Evolutionary conservation across 2,113 vertebrate genomes (phyloP), one percentile per base, ranked within the genome.

Genomic region (Columba livia): DNA sequence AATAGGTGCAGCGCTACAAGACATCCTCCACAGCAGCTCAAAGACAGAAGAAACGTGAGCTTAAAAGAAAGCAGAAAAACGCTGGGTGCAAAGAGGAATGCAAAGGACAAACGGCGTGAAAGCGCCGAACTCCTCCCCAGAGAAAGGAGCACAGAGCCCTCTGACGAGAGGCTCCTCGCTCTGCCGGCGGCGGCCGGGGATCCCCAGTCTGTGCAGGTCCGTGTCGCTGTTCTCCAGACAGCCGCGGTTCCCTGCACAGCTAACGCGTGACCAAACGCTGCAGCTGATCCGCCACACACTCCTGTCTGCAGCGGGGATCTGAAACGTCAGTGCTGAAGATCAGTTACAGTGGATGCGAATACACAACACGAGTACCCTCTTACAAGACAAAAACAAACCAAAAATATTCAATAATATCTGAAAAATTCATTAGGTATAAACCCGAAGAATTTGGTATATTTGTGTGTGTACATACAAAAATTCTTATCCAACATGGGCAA

Each of bases 391-490:
- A n/a, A 19, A 32, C n/a, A 54, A 40, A 12, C 8, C 44, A 23
- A 36, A 77, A 48, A 47, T 17, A 77, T 50, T 77, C 36, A 36
- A 17, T 8, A 38, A 29, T 61, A 34, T 19, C n/a, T 23, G 42
- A 18, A 34, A 54, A 65, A 9, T 23, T 65, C 31, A n/a, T 56
- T 42, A 66, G 23, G 32, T 25, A 24, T 18, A 47, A 70, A 47
- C 6, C 47, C n/a, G 24, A 69, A n/a, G 31, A 62, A 34, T 24
- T 44, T 42, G 36, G 32, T 25, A 77, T 31, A 93, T 50, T 80
- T 56, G 70, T 89, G 86, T 24, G 65, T 29, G 90, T 48, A 79
- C 44, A 86, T 91, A 42, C 90, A 96, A 90, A 94, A 79, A 90
- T 84, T 73, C 83, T 64, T 67, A 92, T 78, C 57, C 57, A 91